Evolutionary conservation across 2,888 invertebrate genomes (phyloP).

Genomic region (Desoria tigrina): DNA sequence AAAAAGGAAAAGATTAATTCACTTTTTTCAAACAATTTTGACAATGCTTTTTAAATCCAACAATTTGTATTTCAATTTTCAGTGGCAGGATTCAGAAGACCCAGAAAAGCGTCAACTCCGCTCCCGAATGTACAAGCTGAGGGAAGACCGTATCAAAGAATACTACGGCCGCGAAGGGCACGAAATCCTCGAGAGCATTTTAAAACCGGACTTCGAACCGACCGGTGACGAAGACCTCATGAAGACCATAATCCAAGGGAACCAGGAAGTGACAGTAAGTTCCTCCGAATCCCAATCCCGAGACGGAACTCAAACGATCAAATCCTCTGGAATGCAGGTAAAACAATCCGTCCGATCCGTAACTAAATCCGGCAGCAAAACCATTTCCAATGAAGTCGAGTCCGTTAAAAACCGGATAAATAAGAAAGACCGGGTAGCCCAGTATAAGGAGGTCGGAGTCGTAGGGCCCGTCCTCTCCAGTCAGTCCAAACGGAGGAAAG

Average conservation of each 20-base stretch:
- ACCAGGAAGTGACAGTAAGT: neutral
- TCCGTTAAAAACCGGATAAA: conserved; percentile 10
- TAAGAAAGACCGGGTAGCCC: conserved; percentile 12
- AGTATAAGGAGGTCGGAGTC: conserved; percentile 10
- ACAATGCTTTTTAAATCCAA: no score
- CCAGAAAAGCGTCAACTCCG: conserved; percentile 85
- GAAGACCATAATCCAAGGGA: neutral
- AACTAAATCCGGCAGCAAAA: neutral
- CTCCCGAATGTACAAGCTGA: conserved; percentile 78
- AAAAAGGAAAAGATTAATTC: no score
- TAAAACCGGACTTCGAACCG: conserved; percentile 37
- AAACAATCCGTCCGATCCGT: neutral
- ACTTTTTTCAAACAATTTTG: no score
- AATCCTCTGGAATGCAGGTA: neutral
- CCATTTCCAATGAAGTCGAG: neutral
- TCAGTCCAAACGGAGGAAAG: neutral
- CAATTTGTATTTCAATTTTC: no score
- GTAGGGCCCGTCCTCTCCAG: neutral
- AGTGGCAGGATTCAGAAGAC: conserved; percentile 86
- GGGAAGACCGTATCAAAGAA: conserved; percentile 75
- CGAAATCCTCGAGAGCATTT: conserved; percentile 51
- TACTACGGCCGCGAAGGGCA: conserved; percentile 66
- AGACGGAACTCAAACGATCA: neutral
- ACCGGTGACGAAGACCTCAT: conserved; percentile 16
- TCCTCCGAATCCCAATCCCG: conserved; percentile 12